A percentile compares a stretch with the other conserved stretches of the same genome.
phyloP scores from a whole-genome alignment of 2,113 vertebrate species.

The Lates calcarifer region DNA sequence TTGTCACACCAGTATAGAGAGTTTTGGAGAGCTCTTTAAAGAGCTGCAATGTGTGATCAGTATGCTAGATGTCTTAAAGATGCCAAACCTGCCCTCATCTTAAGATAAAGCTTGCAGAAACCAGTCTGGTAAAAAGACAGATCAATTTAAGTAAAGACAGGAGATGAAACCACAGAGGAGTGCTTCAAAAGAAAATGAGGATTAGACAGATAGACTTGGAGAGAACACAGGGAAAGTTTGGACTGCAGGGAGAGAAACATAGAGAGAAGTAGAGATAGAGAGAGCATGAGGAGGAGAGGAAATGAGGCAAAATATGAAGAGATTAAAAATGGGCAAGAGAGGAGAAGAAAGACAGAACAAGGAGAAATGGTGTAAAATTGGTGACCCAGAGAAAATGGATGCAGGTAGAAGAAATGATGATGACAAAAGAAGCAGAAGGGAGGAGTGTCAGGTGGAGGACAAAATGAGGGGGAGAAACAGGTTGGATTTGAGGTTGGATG shows the following conservation, averaged over 20 bases:
- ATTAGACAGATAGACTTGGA: conserved; percentile 41
- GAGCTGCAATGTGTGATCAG: background rate
- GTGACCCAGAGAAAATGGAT: conserved; percentile 4
- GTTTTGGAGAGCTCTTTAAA: conserved; percentile 25
- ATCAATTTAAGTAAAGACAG: conserved; percentile 38
- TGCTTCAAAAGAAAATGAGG: conserved; percentile 50
- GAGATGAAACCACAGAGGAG: conserved; percentile 35
- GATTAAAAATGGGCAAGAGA: background rate
- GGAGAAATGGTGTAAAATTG: background rate
- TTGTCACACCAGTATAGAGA: background rate
- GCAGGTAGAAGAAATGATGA: background rate
- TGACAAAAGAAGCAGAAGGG: background rate
- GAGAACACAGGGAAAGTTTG: conserved; percentile 1
- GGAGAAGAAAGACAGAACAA: background rate
- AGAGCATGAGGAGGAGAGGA: background rate
- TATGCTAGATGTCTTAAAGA: background rate
- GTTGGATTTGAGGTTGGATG: conserved; percentile 8
- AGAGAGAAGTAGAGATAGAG: background rate
- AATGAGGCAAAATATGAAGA: background rate
- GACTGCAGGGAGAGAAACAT: background rate
- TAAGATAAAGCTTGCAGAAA: conserved; percentile 8
- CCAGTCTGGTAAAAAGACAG: conserved; percentile 20
- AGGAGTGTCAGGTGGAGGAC: background rate
- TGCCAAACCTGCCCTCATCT: conserved; percentile 5
- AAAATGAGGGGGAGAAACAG: background rate